Conservation (phyloP, 2,113 vertebrate species). For the Pseudopodoces humilis region DNA sequence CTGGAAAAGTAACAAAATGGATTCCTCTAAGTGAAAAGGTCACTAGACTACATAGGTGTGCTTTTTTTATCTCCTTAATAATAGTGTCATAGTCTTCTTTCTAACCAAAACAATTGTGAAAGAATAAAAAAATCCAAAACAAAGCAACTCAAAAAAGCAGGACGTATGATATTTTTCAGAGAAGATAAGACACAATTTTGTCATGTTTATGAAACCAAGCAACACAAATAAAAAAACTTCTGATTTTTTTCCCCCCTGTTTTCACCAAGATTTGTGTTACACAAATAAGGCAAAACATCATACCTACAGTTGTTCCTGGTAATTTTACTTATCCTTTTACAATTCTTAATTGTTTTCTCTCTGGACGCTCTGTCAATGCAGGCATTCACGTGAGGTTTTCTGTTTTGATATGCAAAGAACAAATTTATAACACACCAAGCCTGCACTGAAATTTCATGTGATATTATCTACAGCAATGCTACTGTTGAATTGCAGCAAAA, state of each 20-base stretch:
- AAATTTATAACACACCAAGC: background rate
- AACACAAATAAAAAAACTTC: background rate
- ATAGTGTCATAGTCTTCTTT: background rate
- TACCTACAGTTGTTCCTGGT: background rate
- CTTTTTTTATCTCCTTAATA: background rate
- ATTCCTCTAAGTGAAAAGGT: background rate
- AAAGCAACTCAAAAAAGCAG: background rate
- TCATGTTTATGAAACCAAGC: background rate
- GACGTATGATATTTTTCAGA: background rate
- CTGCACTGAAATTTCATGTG: background rate
- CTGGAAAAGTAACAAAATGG: background rate
- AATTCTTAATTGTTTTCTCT: background rate
- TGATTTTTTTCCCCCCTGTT: fast-evolving
- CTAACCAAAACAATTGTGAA: background rate
- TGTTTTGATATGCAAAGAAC: background rate
- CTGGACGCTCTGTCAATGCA: background rate
- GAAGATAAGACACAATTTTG: background rate
- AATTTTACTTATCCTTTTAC: background rate
- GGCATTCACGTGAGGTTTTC: background rate
- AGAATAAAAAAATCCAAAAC: background rate
- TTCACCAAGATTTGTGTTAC: background rate
- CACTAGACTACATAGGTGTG: background rate
- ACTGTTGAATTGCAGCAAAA: background rate
- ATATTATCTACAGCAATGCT: background rate
- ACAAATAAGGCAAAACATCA: background rate